Percentiles rank a stretch among this genome's conserved stretches.
phyloP scores from a whole-genome alignment of 2,797 vertebrate genomes.

The Gobionotothen gibberifrons region DNA sequence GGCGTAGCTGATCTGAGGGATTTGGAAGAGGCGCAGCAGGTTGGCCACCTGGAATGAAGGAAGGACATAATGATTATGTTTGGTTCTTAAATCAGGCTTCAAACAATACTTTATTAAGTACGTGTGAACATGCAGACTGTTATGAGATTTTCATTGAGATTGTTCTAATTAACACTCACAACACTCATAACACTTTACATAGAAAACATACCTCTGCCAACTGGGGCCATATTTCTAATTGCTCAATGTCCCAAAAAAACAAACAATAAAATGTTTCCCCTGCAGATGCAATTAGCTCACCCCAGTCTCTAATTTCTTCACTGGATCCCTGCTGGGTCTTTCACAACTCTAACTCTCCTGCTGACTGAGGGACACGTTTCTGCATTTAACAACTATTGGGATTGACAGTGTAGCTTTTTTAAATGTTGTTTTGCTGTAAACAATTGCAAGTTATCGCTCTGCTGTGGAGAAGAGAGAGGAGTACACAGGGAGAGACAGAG shows the following conservation, averaged over 20 bases:
- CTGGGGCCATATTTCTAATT: constrained; percentile 42
- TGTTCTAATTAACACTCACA: constrained; percentile 6
- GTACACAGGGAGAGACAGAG: constrained; percentile 16
- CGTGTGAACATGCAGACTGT: background rate
- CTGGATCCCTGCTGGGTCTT: constrained; percentile 47
- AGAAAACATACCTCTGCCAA: constrained; percentile 39
- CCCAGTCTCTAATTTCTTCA: constrained; percentile 37
- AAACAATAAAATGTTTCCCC: constrained; percentile 35
- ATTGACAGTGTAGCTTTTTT: constrained; percentile 5
- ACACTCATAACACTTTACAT: constrained; percentile 14
- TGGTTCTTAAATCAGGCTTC: constrained; percentile 3
- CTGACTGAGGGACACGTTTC: constrained; percentile 42
- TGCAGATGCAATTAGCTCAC: constrained; percentile 60
- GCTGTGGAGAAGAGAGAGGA: constrained; percentile 13
- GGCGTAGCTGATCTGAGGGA: constrained; percentile 98
- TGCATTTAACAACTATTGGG: constrained; percentile 21
- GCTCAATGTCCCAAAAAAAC: constrained; percentile 39
- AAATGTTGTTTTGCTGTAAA: background rate
- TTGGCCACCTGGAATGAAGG: constrained; percentile 91
- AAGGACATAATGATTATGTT: constrained; percentile 17
- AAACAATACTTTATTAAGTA: background rate
- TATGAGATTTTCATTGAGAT: background rate
- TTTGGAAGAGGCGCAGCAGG: constrained; percentile 96
- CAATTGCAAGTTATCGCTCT: constrained; percentile 11
- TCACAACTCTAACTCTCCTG: constrained; percentile 44